Evolutionary conservation across 2,797 vertebrate genomes (phyloP).

Genomic region (Ara ararauna): DNA sequence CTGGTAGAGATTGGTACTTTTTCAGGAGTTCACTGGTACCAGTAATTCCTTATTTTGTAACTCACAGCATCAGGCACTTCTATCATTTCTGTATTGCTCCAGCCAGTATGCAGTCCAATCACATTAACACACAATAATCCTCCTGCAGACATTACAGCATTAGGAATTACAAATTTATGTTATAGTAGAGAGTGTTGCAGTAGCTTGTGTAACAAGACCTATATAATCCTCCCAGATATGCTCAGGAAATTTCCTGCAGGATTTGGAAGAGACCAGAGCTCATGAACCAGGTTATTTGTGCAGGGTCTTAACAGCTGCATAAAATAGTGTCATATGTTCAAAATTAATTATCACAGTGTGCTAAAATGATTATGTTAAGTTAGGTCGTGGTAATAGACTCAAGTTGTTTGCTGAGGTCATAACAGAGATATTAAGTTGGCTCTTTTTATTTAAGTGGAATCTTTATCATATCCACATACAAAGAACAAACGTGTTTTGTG

Average conservation of each 20-base stretch:
- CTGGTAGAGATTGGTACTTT: neutral
- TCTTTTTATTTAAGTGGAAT: neutral
- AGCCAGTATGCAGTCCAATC: neutral
- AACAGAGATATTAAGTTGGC: neutral
- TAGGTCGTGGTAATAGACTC: neutral
- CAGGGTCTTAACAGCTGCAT: neutral
- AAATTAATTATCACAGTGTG: neutral
- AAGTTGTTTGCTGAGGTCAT: neutral
- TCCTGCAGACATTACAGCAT: neutral
- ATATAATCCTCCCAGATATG: neutral
- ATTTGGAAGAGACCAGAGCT: neutral
- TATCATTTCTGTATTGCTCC: neutral
- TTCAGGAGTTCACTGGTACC: neutral
- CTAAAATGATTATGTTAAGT: neutral
- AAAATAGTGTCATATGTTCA: neutral
- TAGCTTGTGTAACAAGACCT: neutral
- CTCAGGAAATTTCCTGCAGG: neutral
- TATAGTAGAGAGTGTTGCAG: neutral
- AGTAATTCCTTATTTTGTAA: neutral
- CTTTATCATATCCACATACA: neutral
- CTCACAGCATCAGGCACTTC: neutral
- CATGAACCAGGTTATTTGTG: neutral
- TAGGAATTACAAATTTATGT: constrained; percentile 38
- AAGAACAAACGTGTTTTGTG: neutral
- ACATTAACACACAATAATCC: constrained; percentile 41